A percentile compares a stretch with the other conserved stretches of the same genome.
Evolutionary conservation across 2,797 vertebrate species (phyloP).

Genomic region (Takifugu ocellatus): DNA sequence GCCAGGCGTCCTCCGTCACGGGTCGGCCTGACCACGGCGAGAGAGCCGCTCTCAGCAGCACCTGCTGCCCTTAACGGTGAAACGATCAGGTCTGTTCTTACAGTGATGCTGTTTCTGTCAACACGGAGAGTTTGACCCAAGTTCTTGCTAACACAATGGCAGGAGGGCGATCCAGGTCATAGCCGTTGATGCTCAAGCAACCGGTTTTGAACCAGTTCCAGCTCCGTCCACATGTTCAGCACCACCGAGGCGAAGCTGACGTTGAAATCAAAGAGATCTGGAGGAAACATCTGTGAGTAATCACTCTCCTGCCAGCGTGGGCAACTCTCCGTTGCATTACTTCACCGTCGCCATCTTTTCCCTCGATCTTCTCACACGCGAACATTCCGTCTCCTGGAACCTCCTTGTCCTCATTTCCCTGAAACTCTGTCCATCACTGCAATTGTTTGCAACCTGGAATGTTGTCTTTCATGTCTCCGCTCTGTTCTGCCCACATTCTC

Average conservation of each 20-base stretch:
- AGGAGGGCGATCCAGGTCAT: too few relatives aligned
- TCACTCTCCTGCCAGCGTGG: conserved; percentile 38
- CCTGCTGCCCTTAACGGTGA: too few relatives aligned
- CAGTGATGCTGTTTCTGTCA: too few relatives aligned
- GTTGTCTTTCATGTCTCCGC: conserved; percentile 3
- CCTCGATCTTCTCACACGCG: conserved; percentile 10
- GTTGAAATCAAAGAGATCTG: neutral
- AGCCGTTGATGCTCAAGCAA: too few relatives aligned
- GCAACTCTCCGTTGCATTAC: conserved; percentile 34
- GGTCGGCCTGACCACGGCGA: too few relatives aligned
- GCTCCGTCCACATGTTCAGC: neutral
- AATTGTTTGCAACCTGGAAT: neutral
- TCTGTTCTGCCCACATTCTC: neutral
- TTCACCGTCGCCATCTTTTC: conserved; percentile 10
- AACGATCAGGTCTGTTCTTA: too few relatives aligned
- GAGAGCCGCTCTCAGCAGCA: too few relatives aligned
- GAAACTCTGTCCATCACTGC: neutral
- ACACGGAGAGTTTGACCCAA: too few relatives aligned
- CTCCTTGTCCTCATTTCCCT: conserved; percentile 10
- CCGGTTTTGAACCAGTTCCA: neutral
- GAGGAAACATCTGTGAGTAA: conserved; percentile 53
- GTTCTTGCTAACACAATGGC: too few relatives aligned
- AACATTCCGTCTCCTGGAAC: conserved; percentile 17
- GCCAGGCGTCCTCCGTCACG: too few relatives aligned
- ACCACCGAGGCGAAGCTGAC: too few relatives aligned